A percentile compares a stretch with the other conserved stretches of the same genome.
phyloP scores from a whole-genome alignment of 2,797 vertebrate species.

The Chiroxiphia lanceolata region DNA sequence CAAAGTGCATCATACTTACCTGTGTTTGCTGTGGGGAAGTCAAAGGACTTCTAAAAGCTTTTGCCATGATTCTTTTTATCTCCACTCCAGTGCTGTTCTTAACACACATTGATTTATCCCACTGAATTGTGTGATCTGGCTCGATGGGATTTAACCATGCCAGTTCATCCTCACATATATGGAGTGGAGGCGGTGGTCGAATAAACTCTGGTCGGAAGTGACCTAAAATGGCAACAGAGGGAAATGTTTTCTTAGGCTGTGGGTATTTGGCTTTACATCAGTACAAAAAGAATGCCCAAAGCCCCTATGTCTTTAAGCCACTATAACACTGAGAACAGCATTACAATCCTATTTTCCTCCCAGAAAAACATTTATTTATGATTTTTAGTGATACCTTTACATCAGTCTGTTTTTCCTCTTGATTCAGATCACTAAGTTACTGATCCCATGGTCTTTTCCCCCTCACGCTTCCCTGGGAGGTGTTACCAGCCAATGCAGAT shows the following conservation, averaged over 20 bases:
- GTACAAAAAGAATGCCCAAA: fast-evolving
- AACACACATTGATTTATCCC: conserved; percentile 98
- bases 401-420: not conserved
- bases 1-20: conserved; percentile 65
- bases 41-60: conserved; percentile 97
- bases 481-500: not conserved
- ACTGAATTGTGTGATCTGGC: conserved; percentile 91
- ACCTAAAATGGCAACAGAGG: conserved; percentile 73
- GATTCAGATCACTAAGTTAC: not conserved
- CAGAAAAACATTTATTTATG: not conserved
- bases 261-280: not conserved
- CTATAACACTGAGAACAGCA: not conserved
- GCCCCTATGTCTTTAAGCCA: not conserved
- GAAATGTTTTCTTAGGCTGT: not conserved
- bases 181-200: conserved; percentile 91
- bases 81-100: conserved; percentile 95
- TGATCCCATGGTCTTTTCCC: not conserved
- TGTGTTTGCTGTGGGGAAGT: conserved; percentile 94
- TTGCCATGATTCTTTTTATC: conserved; percentile 97
- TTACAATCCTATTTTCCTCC: not conserved
- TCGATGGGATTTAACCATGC: conserved; percentile 95
- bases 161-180: conserved; percentile 94
- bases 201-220: conserved; percentile 98
- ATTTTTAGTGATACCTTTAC: not conserved
- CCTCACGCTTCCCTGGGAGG: not conserved